Evolutionary conservation across 92 coral and sea anemone species (phyloP), one percentile per base, ranked within the genome.

Genomic region (Phenganax stokvisi): DNA sequence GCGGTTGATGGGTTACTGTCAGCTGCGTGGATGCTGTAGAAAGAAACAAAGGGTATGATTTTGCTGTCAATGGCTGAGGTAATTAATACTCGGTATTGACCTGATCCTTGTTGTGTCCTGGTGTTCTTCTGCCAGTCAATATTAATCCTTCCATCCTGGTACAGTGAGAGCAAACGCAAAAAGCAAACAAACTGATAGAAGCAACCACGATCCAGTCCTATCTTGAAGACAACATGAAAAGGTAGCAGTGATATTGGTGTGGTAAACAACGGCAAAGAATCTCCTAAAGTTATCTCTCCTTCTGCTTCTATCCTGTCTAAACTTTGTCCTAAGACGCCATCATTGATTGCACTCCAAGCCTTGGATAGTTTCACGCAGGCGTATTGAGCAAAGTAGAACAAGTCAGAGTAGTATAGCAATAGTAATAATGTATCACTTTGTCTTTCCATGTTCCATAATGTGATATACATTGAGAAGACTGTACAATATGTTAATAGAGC

Each of bases 141-240:
- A 9, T 20, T 51, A 57, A 78, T 78, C 60, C 82, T 78, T 12
- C 51, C 57, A 4, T 60, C 82, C 63, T 78, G 72, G 57, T 78
- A 78, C 56, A 78, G 29, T 9, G 82, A 78, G 12, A 78, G 3
- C 28, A 78, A 56, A n/a, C 82, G 65, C 72, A 63, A 47, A 51
- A 61, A 60, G 25, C 82, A 78, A 51, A 78, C 72, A 25, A 78
- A 61, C n/a, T 78, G 82, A 63, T 78, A 78, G 29, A 78, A 62
- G 37, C 28, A 78, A 12, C 82, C 82, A 0, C 72, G 58, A 78
- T 78, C 82, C 9, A 78, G 67, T 17, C 82, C 72, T n/a, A 78
- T 61, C 82, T 20, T 78, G 68, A 61, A 78, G 3, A 78, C 82
- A 12, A 53, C 67, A 37, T 78, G 82, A 47, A 78, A 78, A 2